Base-by-base conservation (phyloP, 2,888 invertebrate genomes). In the Eupithecia vulgata region DNA sequence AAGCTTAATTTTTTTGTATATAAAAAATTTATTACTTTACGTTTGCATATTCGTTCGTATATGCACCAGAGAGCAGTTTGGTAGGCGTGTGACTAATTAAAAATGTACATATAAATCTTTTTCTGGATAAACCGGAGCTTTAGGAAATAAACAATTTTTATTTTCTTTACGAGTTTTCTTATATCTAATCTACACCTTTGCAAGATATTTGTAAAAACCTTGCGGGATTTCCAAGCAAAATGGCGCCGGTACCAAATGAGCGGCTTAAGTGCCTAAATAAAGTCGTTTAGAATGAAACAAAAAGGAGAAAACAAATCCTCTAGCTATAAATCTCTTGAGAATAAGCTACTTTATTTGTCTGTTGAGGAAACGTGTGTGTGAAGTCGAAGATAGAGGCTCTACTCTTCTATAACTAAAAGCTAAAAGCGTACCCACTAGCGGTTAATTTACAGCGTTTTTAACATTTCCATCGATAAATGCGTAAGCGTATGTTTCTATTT, bases 271-370 rank as follows among this genome's bases (percentile, higher is more conserved):
- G 80, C 83, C 84, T 84, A 84, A 87, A 85, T 85, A 87, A 87
- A 87, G 85, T 83, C 85, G 86, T 87, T 87, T 86, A 84, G 82
- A 81, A 84, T 84, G 80, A 83, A 85, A 85, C 83, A 84, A 85
- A 84, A 81, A 81, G 66, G 79, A 68, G 76, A 75, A 80, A 81
- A 81, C 77, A 83, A 84, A 85, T 85, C 84, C 83, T 67, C 68
- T 64, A 72, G 79, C 75, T 73, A 86, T 87, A 86, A 85, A 88
- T 86, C 84, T 85, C 82, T 81, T 72, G 80, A 82, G 64, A 64
- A 64, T 64, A 37, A 64, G 64, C 64, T 64, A 37, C 13, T 64
- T 64, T 64, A 37, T 37, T 45, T 64, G 37, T 35, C n/a, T 37
- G 17, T 34, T 37, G 64, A 35, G 62, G 62, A 34, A 35, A n/a